Conservation (phyloP, 2,888 invertebrate species). For the Harpalus rufipes region DNA sequence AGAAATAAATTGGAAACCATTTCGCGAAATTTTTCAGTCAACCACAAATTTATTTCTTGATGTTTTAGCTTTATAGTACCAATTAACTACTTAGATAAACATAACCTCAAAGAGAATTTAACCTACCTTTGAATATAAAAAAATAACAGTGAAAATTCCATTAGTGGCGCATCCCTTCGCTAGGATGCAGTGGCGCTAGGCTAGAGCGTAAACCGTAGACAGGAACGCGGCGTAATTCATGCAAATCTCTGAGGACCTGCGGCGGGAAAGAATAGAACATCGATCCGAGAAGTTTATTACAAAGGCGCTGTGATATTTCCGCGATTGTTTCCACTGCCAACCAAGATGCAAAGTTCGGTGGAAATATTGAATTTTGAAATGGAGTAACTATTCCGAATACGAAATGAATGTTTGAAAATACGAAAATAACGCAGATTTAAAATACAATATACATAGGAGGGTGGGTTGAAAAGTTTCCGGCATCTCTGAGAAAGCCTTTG, state of each 20-base stretch:
- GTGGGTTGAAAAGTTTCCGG: no score
- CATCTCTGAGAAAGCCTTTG: no score
- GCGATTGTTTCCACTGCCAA: slow-evolving; percentile 21
- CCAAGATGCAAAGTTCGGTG: neutral
- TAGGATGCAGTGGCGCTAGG: neutral
- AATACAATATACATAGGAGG: neutral
- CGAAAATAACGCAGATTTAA: neutral
- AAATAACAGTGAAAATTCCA: slow-evolving; percentile 1
- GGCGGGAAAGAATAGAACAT: slow-evolving; percentile 37
- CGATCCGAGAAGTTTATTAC: slow-evolving; percentile 48
- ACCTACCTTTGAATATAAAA: neutral
- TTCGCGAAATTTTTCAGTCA: neutral
- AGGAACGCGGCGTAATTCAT: slow-evolving; percentile 31
- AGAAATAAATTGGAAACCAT: neutral
- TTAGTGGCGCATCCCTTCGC: neutral
- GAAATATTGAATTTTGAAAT: slow-evolving; percentile 1
- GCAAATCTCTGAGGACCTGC: slow-evolving; percentile 32
- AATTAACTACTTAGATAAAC: neutral
- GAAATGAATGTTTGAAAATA: neutral
- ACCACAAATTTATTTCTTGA: neutral
- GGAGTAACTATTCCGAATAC: neutral
- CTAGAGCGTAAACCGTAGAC: neutral
- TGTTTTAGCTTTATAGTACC: neutral
- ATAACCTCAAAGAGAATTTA: neutral
- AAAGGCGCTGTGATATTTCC: slow-evolving; percentile 14